Percentiles rank a stretch among this genome's conserved stretches.
phyloP scores from a whole-genome alignment of 2,797 vertebrate species.

The Fratercula arctica region DNA sequence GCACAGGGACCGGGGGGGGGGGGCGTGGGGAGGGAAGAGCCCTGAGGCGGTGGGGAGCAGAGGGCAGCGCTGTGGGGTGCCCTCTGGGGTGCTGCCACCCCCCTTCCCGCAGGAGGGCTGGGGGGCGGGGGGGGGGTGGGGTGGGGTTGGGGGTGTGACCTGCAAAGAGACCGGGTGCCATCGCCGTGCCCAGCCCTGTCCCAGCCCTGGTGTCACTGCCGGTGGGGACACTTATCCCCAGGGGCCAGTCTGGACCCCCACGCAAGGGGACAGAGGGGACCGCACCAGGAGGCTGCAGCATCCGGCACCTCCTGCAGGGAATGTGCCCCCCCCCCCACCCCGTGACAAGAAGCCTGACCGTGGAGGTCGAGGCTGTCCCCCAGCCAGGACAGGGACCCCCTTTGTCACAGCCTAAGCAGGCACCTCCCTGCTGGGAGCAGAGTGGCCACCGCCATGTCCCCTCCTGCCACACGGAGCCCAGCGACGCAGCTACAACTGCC shows the following conservation, averaged over 20 bases:
- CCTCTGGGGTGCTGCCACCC: neutral
- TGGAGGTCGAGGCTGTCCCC: neutral
- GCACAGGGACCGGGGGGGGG: neutral
- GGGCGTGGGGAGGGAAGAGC: neutral
- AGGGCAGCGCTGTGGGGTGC: neutral
- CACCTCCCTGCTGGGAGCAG: neutral
- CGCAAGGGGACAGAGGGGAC: neutral
- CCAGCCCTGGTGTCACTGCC: neutral
- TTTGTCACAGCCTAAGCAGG: neutral
- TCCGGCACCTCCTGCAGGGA: neutral
- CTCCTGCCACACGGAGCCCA: neutral
- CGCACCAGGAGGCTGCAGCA: neutral
- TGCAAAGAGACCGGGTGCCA: neutral
- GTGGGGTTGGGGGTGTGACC: neutral
- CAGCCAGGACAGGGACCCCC: neutral
- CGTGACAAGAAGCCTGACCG: neutral
- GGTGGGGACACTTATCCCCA: fast-evolving
- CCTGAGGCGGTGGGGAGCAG: neutral
- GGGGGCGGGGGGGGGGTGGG: neutral
- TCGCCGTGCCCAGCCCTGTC: neutral
- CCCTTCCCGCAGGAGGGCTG: neutral
- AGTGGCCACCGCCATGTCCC: fast-evolving
- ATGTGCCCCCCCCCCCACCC: fast-evolving
- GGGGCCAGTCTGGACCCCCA: neutral
- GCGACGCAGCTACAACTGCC: neutral